Evolutionary conservation across 2,113 vertebrate species (phyloP).

Genomic region (Oncorhynchus kisutch): DNA sequence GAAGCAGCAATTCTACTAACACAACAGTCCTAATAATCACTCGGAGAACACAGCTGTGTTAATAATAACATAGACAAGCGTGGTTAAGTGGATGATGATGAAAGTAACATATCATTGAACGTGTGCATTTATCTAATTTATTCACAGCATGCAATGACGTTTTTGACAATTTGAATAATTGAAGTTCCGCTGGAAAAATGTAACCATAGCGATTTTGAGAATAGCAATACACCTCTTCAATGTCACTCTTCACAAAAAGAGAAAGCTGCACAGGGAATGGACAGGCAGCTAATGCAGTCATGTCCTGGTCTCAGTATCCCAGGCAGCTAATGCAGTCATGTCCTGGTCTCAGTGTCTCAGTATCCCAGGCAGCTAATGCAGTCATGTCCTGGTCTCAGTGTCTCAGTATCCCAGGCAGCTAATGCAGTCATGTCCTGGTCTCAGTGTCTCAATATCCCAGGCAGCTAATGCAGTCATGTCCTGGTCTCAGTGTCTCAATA

Average conservation of each 20-base stretch:
- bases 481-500: slow-evolving; percentile 40
- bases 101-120: slow-evolving; percentile 70
- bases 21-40: slow-evolving; percentile 37
- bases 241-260: slow-evolving; percentile 47
- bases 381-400: too few relatives aligned
- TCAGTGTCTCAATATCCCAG: slow-evolving; percentile 21
- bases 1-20: slow-evolving; percentile 64
- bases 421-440: too few relatives aligned
- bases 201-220: slow-evolving; percentile 45
- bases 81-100: slow-evolving; percentile 69
- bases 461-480: slow-evolving; percentile 33
- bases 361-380: too few relatives aligned
- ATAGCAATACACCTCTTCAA: slow-evolving; percentile 49
- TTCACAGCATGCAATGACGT: slow-evolving; percentile 61
- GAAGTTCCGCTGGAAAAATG: slow-evolving; percentile 58
- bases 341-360: too few relatives aligned
- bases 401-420: too few relatives aligned
- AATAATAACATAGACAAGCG: slow-evolving; percentile 48
- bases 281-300: slow-evolving; percentile 13
- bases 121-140: slow-evolving; percentile 68
- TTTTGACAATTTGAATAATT: slow-evolving; percentile 68
- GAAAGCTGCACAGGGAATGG: slow-evolving; percentile 32
- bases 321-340: too few relatives aligned
- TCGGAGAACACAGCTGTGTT: slow-evolving; percentile 37
- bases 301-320: too few relatives aligned